phyloP scores from a whole-genome alignment of 2,113 vertebrate species.

The Australoheros scitulus region DNA sequence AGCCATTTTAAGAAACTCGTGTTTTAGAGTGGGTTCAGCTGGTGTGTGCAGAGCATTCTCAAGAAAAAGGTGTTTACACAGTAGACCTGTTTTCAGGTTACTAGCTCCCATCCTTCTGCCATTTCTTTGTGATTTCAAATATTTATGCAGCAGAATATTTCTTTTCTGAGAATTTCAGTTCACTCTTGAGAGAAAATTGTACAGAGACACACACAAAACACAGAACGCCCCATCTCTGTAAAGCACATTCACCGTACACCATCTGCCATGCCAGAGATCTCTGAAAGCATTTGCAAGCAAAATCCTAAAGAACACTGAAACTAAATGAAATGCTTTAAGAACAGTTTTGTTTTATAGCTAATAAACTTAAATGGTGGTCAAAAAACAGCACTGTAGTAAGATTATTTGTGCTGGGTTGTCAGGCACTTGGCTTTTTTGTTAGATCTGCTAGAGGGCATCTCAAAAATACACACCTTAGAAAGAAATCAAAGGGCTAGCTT shows the following conservation, averaged over 20 bases:
- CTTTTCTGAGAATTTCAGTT: not conserved
- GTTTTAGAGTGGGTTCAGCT: not conserved
- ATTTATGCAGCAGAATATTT: not conserved
- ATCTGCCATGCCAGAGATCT: not conserved
- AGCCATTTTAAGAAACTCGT: not conserved
- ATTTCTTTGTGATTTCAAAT: not conserved
- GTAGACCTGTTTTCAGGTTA: not conserved
- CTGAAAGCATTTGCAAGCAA: not conserved
- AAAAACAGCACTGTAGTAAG: not conserved
- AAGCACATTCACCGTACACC: not conserved
- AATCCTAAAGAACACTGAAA: not conserved
- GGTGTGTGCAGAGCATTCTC: not conserved
- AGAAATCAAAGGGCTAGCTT: not conserved
- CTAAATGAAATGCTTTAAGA: not conserved
- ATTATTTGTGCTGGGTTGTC: not conserved
- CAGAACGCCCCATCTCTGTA: not conserved
- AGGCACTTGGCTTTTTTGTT: not conserved
- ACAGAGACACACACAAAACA: not conserved
- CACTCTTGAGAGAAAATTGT: not conserved
- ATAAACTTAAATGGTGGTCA: not conserved
- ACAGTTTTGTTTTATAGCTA: not conserved
- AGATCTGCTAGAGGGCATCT: not conserved
- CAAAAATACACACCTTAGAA: not conserved
- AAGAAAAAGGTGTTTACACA: not conserved
- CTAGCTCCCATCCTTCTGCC: not conserved